Evolutionary conservation across 2,888 invertebrate genomes (phyloP), one percentile per base, ranked within the genome.

Genomic region (Tiliacea aurago): DNA sequence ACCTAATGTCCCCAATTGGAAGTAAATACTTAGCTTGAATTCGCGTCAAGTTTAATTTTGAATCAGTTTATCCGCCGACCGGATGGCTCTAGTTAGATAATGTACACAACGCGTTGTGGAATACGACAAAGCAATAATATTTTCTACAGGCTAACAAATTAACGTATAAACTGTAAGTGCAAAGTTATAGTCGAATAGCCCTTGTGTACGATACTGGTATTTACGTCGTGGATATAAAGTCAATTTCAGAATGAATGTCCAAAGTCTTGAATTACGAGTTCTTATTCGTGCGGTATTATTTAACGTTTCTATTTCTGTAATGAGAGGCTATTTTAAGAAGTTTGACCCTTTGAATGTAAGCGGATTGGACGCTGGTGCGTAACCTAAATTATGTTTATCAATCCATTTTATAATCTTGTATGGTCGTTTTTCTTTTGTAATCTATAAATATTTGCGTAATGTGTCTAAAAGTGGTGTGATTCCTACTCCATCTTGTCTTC

Each of bases 51-150:
- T 74, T 86, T 68, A 73, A 73, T 80, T 76, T 79, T 58, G 4
- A 68, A 77, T 84, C 56, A 79, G 65, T 72, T 78, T 28, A 67
- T 58, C 45, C 65, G 70, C 76, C 71, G 64, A 68, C 53, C 70
- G 73, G 76, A 81, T 80, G 75, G 76, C 78, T 80, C 69, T 81
- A 76, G 77, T 81, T 84, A 87, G 63, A 67, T 78, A 78, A 78
- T 75, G 63, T 69, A 72, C 66, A 73, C 79, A 75, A 70, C 28
- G 73, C 69, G 64, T 81, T 75, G 73, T 84, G 78, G 68, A 74
- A 82, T 78, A 86, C 59, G 80, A 82, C 61, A 74, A 85, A 86
- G 85, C 86, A 86, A 86, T 86, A 85, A 84, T 82, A 75, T 86
- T 77, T 83, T 78, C 75, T 84, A 84, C 82, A 64, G 53, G 55